Evolutionary conservation across 2,797 vertebrate genomes (phyloP), one percentile per base, ranked within the genome.

Genomic region (Pteronotus mesoamericanus): DNA sequence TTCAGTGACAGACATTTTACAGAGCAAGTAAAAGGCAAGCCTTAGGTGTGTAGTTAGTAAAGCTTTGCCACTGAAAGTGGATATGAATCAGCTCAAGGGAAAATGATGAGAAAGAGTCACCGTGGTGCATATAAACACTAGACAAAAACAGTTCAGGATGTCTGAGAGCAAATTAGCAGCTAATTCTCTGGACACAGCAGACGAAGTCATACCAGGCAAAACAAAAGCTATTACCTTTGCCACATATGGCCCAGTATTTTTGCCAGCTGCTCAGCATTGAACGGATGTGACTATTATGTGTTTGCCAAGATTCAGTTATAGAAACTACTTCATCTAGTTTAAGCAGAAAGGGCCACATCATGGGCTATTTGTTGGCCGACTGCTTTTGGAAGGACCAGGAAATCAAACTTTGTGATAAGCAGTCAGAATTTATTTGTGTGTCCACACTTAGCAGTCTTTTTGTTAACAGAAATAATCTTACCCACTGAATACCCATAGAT

Each of bases 191-290:
- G 16, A 39, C 1, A 64, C n/a, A 64, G 34, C 10, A 9, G 15
- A 86, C 34, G 44, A 78, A 66, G 37, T 86, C 68, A 69, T 6
- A 78, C 26, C 1, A 61, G 68, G 37, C 53, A 59, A 34, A 64
- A 86, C 37, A 93, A 86, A 91, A 74, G 89, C 66, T 71, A 59
- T 91, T 86, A 64, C 84, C 34, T 95, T 86, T 51, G 44, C 48
- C 75, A 74, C 92, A 93, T 53, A 86, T 66, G 78, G 68, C 74
- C 86, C 34, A 86, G 57, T 64, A 69, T 89, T 95, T 71, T 42
- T 94, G 92, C 84, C 94, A 95, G 2, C 61, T 68, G 4, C 79
- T 77, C 44, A 59, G 29, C 4, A 48, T 11, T 80, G 64, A 94
- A 64, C 0, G 3, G 44, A 75, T 79, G 42, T 84, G 53, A 85